Percentiles rank a stretch among this genome's conserved stretches.
These are phyloP conservation scores for Otis tarda DNA, from an alignment of 2,113 vertebrate genomes.

Conservation along the genomic window DNA sequence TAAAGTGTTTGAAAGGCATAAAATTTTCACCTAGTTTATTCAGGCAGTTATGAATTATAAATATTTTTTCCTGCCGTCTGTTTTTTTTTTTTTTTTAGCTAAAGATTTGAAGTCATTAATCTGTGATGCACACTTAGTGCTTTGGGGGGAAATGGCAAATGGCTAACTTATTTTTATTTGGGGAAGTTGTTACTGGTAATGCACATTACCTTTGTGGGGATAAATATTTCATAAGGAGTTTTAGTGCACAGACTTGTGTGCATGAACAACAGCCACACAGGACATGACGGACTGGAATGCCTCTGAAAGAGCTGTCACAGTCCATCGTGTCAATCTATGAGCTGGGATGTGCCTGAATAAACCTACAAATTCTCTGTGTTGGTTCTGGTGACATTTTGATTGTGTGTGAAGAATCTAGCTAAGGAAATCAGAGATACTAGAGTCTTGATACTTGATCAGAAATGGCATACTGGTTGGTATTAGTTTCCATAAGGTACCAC, in stretches of 20 bases:
- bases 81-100: background rate
- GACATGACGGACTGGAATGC: background rate
- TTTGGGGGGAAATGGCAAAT: background rate
- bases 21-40: background rate
- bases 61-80: background rate
- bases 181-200: background rate
- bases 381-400: background rate
- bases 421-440: background rate
- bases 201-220: background rate
- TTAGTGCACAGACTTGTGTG: background rate
- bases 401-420: background rate
- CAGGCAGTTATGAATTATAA: background rate
- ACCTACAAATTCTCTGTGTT: background rate
- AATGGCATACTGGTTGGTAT: background rate
- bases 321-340: background rate
- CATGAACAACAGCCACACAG: background rate
- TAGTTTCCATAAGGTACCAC: background rate
- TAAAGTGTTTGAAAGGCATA: background rate
- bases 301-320: constrained; percentile 31
- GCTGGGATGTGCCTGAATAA: background rate
- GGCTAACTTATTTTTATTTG: background rate
- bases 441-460: background rate
- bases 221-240: constrained; percentile 49
- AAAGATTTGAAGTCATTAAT: constrained; percentile 6
- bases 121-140: background rate